A percentile compares a stretch with the other conserved stretches of the same genome.
phyloP scores from a whole-genome alignment of 2,113 vertebrate species.

The Psammodynastes pulverulentus region DNA sequence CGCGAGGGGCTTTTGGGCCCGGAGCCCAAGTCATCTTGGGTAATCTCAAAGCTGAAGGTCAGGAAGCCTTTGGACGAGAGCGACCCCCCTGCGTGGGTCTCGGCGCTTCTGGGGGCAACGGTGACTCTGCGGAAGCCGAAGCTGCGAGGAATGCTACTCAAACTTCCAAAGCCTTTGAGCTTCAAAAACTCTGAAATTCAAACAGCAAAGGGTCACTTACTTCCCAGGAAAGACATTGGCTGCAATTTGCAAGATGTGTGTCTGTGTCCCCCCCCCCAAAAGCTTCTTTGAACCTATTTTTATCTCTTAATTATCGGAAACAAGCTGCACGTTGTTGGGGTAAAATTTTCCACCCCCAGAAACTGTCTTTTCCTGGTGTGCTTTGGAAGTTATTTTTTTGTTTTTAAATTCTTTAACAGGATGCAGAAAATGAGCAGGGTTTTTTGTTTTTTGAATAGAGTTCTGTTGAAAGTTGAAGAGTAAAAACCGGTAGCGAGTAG shows the following conservation, averaged over 20 bases:
- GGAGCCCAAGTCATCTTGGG: slow-evolving; percentile 78
- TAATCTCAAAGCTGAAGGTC: slow-evolving; percentile 49
- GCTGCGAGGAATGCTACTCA: slow-evolving; percentile 78
- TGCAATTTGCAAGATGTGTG: not conserved
- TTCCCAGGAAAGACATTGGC: fast-evolving
- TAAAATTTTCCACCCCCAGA: not conserved
- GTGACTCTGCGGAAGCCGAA: slow-evolving; percentile 63
- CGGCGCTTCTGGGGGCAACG: not conserved
- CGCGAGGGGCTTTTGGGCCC: slow-evolving; percentile 73
- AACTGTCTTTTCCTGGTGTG: not conserved
- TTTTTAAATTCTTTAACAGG: not conserved
- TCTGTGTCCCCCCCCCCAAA: no score
- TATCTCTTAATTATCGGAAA: not conserved
- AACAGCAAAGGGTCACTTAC: slow-evolving; percentile 6
- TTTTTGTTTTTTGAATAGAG: not conserved
- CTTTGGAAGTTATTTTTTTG: not conserved
- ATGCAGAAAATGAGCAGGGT: not conserved
- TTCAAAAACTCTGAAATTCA: slow-evolving; percentile 73
- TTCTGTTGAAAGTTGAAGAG: not conserved
- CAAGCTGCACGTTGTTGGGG: not conserved
- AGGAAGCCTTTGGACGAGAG: slow-evolving; percentile 27
- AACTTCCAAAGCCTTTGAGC: slow-evolving; percentile 87
- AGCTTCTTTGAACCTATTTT: not conserved
- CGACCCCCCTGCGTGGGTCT: not conserved
- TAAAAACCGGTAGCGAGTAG: not conserved